phyloP scores from a whole-genome alignment of 2,888 invertebrate genomes.

The Thalpophila matura region DNA sequence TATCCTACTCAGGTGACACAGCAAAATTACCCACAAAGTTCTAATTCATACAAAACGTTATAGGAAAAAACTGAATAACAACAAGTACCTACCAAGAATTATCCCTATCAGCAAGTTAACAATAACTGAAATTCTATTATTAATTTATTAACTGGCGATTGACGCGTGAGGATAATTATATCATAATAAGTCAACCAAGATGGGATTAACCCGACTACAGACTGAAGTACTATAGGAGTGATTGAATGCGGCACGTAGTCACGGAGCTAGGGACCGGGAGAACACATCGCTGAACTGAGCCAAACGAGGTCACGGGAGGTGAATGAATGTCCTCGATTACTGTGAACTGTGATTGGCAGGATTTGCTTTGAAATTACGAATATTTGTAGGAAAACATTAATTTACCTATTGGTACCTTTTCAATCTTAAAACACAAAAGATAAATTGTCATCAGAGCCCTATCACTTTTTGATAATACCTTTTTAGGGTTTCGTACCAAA shows the following conservation, averaged over 20 bases:
- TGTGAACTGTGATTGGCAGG: background rate
- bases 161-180: constrained; percentile 50
- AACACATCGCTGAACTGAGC: background rate
- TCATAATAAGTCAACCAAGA: constrained; percentile 27
- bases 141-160: constrained; percentile 42
- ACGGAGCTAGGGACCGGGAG: constrained; percentile 4
- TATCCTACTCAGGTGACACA: constrained; percentile 1
- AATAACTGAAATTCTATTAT: constrained; percentile 54
- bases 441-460: too few species aligned
- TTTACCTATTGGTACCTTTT: too few species aligned
- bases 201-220: constrained; percentile 56
- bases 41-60: constrained; percentile 13
- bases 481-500: too few species aligned
- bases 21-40: background rate
- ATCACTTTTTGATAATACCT: too few species aligned
- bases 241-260: background rate
- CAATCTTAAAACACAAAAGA: too few species aligned
- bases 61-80: constrained; percentile 47
- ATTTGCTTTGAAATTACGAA: background rate
- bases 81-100: constrained; percentile 52
- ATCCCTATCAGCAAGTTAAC: constrained; percentile 49
- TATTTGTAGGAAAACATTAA: background rate
- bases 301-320: constrained; percentile 2
- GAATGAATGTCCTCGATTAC: background rate
- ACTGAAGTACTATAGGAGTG: constrained; percentile 19